A percentile compares a stretch with the other conserved stretches of the same genome.
Evolutionary conservation across 1,140 invertebrate species (phyloP).

Genomic region (Dermatophagoides farinae): DNA sequence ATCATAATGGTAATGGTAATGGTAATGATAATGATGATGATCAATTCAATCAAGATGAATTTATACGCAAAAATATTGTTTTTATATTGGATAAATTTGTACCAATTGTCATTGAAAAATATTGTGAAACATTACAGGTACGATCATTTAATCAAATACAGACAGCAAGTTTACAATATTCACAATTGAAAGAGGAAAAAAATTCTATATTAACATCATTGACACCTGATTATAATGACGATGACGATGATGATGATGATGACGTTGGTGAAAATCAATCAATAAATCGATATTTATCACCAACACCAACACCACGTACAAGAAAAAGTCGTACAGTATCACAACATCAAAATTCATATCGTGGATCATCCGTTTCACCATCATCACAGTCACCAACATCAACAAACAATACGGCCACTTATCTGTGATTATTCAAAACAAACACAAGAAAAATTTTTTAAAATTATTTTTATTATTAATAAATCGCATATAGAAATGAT

Average conservation of each 20-base stretch:
- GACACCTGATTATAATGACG: too few relatives aligned
- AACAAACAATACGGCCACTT: too few relatives aligned
- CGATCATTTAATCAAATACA: not conserved
- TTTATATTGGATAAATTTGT: not conserved
- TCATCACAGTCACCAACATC: too few relatives aligned
- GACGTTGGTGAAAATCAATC: too few relatives aligned
- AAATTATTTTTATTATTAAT: too few relatives aligned
- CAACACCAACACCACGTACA: not conserved
- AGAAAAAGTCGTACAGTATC: not conserved
- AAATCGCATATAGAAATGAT: too few relatives aligned
- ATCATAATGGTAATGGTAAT: not conserved
- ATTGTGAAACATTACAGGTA: not conserved
- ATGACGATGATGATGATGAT: too few relatives aligned
- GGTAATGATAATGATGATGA: not conserved
- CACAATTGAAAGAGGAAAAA: not conserved
- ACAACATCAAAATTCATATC: too few relatives aligned
- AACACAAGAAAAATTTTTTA: too few relatives aligned
- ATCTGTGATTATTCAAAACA: too few relatives aligned
- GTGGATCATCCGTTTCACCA: too few relatives aligned
- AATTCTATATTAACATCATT: too few relatives aligned
- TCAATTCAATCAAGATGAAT: not conserved
- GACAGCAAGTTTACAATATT: not conserved
- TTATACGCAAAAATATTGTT: not conserved
- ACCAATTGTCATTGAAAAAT: not conserved
- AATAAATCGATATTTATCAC: not conserved